phyloP scores from a whole-genome alignment of 2,797 vertebrate species.

The Lepilemur septentrionalis region DNA sequence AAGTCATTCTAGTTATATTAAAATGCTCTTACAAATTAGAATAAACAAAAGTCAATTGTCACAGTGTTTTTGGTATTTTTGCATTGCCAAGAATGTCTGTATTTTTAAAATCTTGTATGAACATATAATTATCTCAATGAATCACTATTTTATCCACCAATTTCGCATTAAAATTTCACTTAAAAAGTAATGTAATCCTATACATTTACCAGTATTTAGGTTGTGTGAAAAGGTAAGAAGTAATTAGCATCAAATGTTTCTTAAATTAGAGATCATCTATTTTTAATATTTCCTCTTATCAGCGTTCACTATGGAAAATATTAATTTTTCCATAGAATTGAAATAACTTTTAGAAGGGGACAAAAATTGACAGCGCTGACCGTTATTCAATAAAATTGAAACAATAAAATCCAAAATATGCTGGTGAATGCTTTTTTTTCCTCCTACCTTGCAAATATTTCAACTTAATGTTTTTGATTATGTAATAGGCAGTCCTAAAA shows the following conservation, averaged over 20 bases:
- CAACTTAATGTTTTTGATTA: neutral
- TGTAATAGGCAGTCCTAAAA: conserved; percentile 21
- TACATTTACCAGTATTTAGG: conserved; percentile 68
- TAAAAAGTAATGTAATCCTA: conserved; percentile 77
- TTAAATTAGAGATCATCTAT: conserved; percentile 78
- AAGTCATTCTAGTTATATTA: conserved; percentile 18
- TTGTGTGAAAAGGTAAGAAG: conserved; percentile 60
- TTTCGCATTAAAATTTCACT: conserved; percentile 71
- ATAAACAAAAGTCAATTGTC: neutral
- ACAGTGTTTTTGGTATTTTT: conserved; percentile 37
- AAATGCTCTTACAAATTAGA: conserved; percentile 30
- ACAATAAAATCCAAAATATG: conserved; percentile 43
- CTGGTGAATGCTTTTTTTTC: conserved; percentile 55
- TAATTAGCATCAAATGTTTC: conserved; percentile 77
- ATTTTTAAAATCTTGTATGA: conserved; percentile 63
- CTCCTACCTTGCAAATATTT: conserved; percentile 30
- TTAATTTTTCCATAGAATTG: conserved; percentile 64
- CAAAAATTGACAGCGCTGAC: conserved; percentile 46
- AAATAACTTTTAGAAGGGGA: conserved; percentile 57
- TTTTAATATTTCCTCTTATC: conserved; percentile 75
- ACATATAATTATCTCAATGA: conserved; percentile 80
- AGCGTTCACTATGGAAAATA: conserved; percentile 52
- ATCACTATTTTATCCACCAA: conserved; percentile 56
- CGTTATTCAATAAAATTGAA: conserved; percentile 50
- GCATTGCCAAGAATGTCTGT: neutral